phyloP scores from a whole-genome alignment of 2,113 vertebrate genomes.

The Lophius piscatorius region DNA sequence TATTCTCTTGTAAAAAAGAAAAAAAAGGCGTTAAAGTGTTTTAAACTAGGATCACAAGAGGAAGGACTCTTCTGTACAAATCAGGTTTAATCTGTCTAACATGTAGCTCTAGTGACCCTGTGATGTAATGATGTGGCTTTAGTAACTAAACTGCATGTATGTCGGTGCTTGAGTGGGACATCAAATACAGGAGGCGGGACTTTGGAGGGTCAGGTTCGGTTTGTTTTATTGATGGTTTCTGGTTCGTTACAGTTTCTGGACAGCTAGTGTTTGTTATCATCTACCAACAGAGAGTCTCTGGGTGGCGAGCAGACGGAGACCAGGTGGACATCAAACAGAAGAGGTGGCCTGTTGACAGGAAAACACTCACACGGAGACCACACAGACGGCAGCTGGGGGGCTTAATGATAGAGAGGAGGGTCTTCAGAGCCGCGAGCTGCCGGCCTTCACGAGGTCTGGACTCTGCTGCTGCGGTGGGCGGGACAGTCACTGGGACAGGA shows the following conservation, averaged over 20 bases:
- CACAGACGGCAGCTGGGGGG: conserved; percentile 11
- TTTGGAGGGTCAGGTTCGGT: conserved; percentile 8
- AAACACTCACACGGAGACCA: conserved; percentile 13
- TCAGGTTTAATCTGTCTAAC: too few species aligned
- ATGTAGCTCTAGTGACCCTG: too few species aligned
- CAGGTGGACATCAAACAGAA: conserved; percentile 47
- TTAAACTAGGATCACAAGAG: too few species aligned
- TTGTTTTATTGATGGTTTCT: conserved; percentile 68
- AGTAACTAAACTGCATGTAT: too few species aligned
- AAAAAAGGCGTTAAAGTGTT: too few species aligned
- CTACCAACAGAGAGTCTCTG: conserved; percentile 48
- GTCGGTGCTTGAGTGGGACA: too few species aligned
- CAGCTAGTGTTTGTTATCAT: conserved; percentile 52
- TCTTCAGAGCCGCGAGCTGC: conserved; percentile 85
- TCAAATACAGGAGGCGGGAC: fast-evolving
- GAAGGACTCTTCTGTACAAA: too few species aligned
- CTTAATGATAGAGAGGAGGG: conserved; percentile 13
- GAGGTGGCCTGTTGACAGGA: conserved; percentile 48
- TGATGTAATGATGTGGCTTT: too few species aligned
- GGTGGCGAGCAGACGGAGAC: conserved; percentile 25
- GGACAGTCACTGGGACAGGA: conserved; percentile 89
- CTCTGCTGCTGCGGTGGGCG: conserved; percentile 46
- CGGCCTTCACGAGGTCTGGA: conserved; percentile 66
- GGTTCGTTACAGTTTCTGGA: conserved; percentile 62
- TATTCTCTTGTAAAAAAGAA: too few species aligned